These are phyloP conservation scores for Microcebus tavaratra DNA, from an alignment of 2,113 vertebrate species.

Conservation along the genomic window DNA sequence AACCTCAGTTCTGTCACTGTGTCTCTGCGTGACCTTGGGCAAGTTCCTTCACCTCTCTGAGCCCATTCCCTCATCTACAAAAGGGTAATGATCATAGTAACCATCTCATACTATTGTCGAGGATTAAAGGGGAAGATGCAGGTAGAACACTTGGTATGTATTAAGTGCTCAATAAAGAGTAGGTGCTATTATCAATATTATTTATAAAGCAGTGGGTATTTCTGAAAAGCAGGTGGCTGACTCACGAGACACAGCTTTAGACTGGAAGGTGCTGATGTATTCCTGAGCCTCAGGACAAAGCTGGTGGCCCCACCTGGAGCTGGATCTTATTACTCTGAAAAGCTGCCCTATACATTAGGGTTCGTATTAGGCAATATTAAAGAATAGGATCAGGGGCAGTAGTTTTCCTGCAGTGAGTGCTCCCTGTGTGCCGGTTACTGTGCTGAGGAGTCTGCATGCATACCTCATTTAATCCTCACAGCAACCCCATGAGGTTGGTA, in stretches of 20 bases:
- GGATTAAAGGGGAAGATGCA: not conserved
- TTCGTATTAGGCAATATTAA: not conserved
- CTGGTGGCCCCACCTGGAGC: fast-evolving
- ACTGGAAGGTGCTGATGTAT: not conserved
- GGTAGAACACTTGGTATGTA: fast-evolving
- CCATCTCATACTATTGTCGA: not conserved
- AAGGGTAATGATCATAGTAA: not conserved
- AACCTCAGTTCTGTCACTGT: not conserved
- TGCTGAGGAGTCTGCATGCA: not conserved
- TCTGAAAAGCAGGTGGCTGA: not conserved
- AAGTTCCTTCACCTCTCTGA: not conserved
- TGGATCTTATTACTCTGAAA: not conserved
- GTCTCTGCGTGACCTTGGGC: not conserved
- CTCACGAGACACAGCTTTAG: not conserved
- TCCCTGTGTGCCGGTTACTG: not conserved
- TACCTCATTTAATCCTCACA: not conserved
- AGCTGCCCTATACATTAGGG: not conserved
- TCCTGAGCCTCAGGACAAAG: not conserved
- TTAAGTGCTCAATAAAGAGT: not conserved
- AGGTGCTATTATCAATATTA: not conserved
- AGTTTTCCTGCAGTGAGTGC: not conserved
- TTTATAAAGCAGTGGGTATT: not conserved
- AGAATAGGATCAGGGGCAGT: not conserved
- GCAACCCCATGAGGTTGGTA: not conserved
- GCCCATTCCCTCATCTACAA: not conserved